Percentiles rank a stretch among this genome's conserved stretches.
Conservation (phyloP, 2,113 vertebrate genomes). For the Irena cyanogastra region DNA sequence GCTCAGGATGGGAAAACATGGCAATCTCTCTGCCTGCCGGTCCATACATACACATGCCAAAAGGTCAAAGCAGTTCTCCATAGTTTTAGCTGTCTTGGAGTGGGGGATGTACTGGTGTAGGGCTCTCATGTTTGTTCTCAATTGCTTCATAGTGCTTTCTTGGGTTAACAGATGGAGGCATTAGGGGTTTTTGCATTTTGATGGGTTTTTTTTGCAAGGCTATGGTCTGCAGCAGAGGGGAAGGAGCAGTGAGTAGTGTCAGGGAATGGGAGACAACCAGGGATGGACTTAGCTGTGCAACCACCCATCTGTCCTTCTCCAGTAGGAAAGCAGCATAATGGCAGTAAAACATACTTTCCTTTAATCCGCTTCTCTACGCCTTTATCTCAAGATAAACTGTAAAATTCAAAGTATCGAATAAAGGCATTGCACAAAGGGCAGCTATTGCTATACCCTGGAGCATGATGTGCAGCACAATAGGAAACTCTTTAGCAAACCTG, state of each 20-base stretch:
- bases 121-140: not conserved
- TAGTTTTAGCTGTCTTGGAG: not conserved
- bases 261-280: not conserved
- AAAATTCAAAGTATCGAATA: not conserved
- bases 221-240: not conserved
- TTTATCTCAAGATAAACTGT: constrained; percentile 23
- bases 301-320: not conserved
- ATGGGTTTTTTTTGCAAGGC: not conserved
- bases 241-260: not conserved
- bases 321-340: not conserved
- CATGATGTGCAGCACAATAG: not conserved
- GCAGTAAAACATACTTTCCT: not conserved
- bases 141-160: not conserved
- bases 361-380: not conserved
- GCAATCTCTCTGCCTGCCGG: not conserved
- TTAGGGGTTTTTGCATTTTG: not conserved
- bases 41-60: fast-evolving
- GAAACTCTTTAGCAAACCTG: not conserved
- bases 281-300: not conserved
- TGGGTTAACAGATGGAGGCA: not conserved
- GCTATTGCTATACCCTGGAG: not conserved
- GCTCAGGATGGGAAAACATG: not conserved
- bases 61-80: not conserved
- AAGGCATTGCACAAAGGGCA: not conserved
- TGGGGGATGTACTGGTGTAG: not conserved